Evolutionary conservation across 2,113 vertebrate species (phyloP), one percentile per base, ranked within the genome.

Genomic region (Thermophis baileyi): DNA sequence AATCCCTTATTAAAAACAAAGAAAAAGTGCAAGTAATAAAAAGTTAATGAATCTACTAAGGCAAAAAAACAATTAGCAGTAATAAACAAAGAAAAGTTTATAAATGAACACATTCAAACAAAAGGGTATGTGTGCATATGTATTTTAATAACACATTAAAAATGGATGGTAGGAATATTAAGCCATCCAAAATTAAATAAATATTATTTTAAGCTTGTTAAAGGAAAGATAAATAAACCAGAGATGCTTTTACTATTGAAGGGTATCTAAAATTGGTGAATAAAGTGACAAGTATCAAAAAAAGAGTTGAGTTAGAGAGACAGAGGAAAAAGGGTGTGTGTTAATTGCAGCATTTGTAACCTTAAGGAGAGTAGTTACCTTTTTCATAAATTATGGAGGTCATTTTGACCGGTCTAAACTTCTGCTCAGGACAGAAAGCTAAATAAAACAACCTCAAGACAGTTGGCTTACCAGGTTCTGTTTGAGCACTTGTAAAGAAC

Each of bases 1-100:
- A 74, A 74, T 74, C 22, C n/a, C 24, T 88, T 92, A 92, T 69
- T 88, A 87, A 88, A 92, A 92, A 92, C 30, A 7, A 4, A 88
- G 87, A 25, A n/a, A 63, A 53, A 91, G 11, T 53, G 7, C 24
- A 92, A 88, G 91, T 53, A 88, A 92, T 92, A 92, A 92, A 60
- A 69, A 40, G 24, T 51, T 92, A 92, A 92, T 92, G 91, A 92
- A 88, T 81, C 1, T 74, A 81, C 74, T 81, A 91, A 92, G 69
- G 12, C 30, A 27, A 35, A 53, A 92, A 87, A 51, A 69, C 6
- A n/a, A n/a, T n/a, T 40, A 49, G 22, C 40, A 88, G 86, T 1
- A 88, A 92, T 88, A 88, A 92, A n/a, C 85, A 92, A 88, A 88
- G 86, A 60, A 51, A 87, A 69, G 40, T 18, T 49, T 18, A 60